phyloP scores from a whole-genome alignment of 92 coral and sea anemone species.

The Bergia sp. region DNA sequence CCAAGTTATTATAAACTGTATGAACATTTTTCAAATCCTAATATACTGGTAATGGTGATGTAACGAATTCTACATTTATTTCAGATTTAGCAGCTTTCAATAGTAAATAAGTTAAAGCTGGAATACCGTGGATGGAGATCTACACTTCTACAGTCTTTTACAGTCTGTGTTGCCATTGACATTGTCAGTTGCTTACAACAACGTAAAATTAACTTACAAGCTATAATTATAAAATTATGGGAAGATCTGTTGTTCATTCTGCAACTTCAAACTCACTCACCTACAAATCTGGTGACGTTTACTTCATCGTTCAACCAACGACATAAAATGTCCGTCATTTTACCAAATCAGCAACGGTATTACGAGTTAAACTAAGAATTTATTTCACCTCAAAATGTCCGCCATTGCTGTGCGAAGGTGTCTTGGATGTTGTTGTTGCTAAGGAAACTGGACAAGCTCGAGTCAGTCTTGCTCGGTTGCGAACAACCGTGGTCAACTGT shows the following conservation, averaged over 20 bases:
- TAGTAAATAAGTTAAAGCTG: background rate
- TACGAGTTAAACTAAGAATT: background rate
- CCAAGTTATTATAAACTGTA: too few species aligned
- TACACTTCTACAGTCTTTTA: background rate
- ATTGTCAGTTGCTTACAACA: too few species aligned
- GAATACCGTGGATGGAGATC: background rate
- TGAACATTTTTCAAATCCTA: too few species aligned
- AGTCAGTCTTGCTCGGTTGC: constrained; percentile 20
- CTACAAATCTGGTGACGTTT: constrained; percentile 77
- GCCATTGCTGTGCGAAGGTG: constrained; percentile 64
- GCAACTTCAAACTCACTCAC: constrained; percentile 58
- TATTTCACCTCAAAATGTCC: constrained; percentile 57
- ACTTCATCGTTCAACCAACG: constrained; percentile 99
- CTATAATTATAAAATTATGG: background rate
- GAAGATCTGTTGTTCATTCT: background rate
- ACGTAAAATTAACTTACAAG: background rate
- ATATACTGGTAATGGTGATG: background rate
- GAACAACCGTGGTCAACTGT: background rate
- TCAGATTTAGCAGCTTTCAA: background rate
- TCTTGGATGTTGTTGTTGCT: constrained; percentile 47
- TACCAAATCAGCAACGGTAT: constrained; percentile 32
- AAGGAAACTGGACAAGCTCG: constrained; percentile 48
- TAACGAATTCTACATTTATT: too few species aligned
- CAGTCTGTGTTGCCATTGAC: too few species aligned
- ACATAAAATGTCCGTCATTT: constrained; percentile 95